phyloP scores from a whole-genome alignment of 2,113 vertebrate species.

The Syngnathus floridae region DNA sequence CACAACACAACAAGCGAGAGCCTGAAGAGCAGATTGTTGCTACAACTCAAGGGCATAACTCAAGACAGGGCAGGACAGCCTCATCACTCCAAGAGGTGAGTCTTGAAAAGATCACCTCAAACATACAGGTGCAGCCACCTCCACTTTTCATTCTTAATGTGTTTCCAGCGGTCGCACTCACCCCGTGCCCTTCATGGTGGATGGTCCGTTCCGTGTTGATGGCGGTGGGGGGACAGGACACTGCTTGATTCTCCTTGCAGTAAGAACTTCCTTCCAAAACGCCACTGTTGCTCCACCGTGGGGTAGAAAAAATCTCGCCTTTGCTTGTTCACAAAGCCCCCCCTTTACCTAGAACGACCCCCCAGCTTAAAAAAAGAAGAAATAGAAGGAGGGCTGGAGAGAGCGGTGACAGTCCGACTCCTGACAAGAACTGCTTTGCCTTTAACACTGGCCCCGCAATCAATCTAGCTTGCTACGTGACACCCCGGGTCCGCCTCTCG shows the following conservation, averaged over 20 bases:
- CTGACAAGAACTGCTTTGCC: constrained; percentile 84
- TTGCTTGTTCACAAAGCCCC: constrained; percentile 30
- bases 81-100: constrained; percentile 25
- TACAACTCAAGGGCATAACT: constrained; percentile 50
- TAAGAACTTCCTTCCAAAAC: constrained; percentile 22
- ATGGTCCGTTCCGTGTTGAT: constrained; percentile 42
- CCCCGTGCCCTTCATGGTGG: constrained; percentile 72
- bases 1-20: constrained; percentile 31
- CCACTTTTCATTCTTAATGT: background rate
- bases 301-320: constrained; percentile 31
- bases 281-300: constrained; percentile 63
- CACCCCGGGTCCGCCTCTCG: constrained; percentile 74
- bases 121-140: background rate
- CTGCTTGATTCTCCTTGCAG: constrained; percentile 57
- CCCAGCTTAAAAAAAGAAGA: constrained; percentile 49
- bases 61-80: constrained; percentile 19
- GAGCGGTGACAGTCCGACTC: constrained; percentile 67
- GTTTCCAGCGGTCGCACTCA: constrained; percentile 61
- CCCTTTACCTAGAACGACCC: constrained; percentile 87
- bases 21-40: constrained; percentile 6
- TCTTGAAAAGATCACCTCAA: background rate
- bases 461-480: constrained; percentile 92
- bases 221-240: constrained; percentile 26
- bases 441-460: constrained; percentile 91
- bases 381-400: constrained; percentile 8